A percentile compares a stretch with the other conserved stretches of the same genome.
phyloP scores from a whole-genome alignment of 2,797 vertebrate species.

The Cynodonichthys magdalenae region DNA sequence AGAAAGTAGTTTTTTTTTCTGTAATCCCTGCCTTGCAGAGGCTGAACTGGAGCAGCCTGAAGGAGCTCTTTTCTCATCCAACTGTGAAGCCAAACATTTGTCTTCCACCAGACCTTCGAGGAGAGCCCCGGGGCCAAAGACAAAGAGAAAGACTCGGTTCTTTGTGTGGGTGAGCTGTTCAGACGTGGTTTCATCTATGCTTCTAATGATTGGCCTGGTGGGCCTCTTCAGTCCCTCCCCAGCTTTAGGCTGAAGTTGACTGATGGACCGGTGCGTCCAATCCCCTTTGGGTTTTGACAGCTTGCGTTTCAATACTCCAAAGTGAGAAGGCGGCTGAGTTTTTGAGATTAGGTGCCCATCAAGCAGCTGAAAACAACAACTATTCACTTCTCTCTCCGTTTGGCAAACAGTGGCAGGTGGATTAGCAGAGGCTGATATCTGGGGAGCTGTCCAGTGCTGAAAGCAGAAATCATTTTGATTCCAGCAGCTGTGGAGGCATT shows the following conservation, averaged over 20 bases:
- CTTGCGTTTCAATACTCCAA: conserved; percentile 45
- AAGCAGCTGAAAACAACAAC: conserved; percentile 29
- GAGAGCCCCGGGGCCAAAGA: conserved; percentile 67
- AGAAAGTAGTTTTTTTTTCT: conserved; percentile 15
- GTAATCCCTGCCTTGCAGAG: conserved; percentile 12
- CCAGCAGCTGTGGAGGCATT: conserved; percentile 36
- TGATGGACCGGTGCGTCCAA: conserved; percentile 72
- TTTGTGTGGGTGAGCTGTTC: conserved; percentile 76
- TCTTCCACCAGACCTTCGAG: conserved; percentile 57
- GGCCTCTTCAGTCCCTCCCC: conserved; percentile 71
- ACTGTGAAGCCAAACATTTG: conserved; percentile 57
- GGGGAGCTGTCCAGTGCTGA: conserved; percentile 80
- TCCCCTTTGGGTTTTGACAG: conserved; percentile 56
- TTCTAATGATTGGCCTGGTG: conserved; percentile 70
- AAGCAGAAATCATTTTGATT: conserved; percentile 37
- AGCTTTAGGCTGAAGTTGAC: conserved; percentile 62
- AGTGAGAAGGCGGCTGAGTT: conserved; percentile 30
- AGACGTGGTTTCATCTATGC: conserved; percentile 70
- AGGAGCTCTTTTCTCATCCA: conserved; percentile 28
- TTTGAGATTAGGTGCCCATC: conserved; percentile 16
- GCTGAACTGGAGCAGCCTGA: conserved; percentile 16
- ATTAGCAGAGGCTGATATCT: conserved; percentile 27
- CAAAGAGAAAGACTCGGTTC: conserved; percentile 74
- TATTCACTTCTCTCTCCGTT: conserved; percentile 14
- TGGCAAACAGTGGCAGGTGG: conserved; percentile 20